phyloP scores from a whole-genome alignment of 2,888 invertebrate species.

The Ypsolopha sequella region DNA sequence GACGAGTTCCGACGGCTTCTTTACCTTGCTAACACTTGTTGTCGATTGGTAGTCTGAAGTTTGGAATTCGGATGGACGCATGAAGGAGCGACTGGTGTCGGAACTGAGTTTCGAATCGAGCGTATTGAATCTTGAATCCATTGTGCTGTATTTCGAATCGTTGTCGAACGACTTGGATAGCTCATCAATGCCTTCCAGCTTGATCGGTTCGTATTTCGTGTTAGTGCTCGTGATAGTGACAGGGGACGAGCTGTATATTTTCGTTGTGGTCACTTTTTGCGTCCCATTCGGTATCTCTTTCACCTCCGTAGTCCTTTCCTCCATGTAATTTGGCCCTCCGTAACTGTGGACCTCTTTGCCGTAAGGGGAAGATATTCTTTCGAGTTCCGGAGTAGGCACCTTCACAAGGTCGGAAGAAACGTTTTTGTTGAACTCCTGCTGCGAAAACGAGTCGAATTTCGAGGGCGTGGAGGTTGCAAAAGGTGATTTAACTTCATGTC shows the following conservation, averaged over 20 bases:
- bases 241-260: slow-evolving; percentile 69
- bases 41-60: slow-evolving; percentile 42
- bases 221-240: slow-evolving; percentile 62
- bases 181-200: slow-evolving; percentile 64
- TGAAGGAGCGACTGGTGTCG: slow-evolving; percentile 60
- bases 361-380: slow-evolving; percentile 54
- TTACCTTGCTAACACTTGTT: slow-evolving; percentile 35
- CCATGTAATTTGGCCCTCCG: slow-evolving; percentile 57
- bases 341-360: slow-evolving; percentile 48
- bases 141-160: slow-evolving; percentile 57
- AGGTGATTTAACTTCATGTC: slow-evolving; percentile 49
- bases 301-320: slow-evolving; percentile 64
- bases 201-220: slow-evolving; percentile 59
- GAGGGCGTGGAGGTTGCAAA: slow-evolving; percentile 48
- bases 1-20: slow-evolving; percentile 44
- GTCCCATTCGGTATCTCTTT: slow-evolving; percentile 69
- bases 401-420: slow-evolving; percentile 45
- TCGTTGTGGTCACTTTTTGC: slow-evolving; percentile 68
- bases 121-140: slow-evolving; percentile 58
- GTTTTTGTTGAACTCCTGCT: slow-evolving; percentile 17
- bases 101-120: slow-evolving; percentile 57
- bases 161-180: slow-evolving; percentile 64
- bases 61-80: slow-evolving; percentile 64
- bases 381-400: slow-evolving; percentile 49
- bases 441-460: slow-evolving; percentile 32